Base-by-base conservation (phyloP, 2,113 vertebrate genomes). In the Petrocephalus microphthalmus region DNA sequence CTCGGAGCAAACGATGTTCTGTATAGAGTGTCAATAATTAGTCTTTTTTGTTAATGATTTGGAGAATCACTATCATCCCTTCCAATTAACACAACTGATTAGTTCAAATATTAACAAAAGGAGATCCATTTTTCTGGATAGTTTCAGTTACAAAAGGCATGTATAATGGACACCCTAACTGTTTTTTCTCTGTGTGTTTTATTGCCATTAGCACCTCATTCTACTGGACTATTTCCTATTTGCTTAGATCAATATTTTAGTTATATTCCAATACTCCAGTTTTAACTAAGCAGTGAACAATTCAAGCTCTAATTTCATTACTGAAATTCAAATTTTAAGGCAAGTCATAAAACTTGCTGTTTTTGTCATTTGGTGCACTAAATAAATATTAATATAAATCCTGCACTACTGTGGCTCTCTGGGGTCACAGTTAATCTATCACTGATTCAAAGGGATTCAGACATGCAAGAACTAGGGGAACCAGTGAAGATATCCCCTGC, bases 41-140 rank as follows among this genome's bases (percentile, higher is more conserved):
- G 56, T 60, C 20, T 22, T 42, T 57, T 22, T 15, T 45, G 37
- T 86, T 57, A 86, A 86, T 64, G 8, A 86, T 86, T 47, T 7
- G 2, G 25, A 45, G 33, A 60, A 60, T 86, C 56, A 64, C 17
- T 54, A 56, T 56, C 84, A 85, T 22, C 56, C 51, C 25, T 85
- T 85, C 25, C 47, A 47, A 37, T 86, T 86, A 57, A 86, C 57
- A 56, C 53, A 86, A 86, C 17, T 45, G 19, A 86, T 86, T 42
- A 64, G 22, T 60, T 86, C 56, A 86, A 52, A 47, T 22, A 20
- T 60, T 64, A 86, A 60, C 22, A 57, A 37, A 42, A 60, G 37
- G 47, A 86, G 53, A 37, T 33, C 17, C n/a, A 42, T 37, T 86
- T 86, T 86, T 86, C 17, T 29, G 53, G 53, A 86, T 42, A 57